Evolutionary conservation across 2,113 vertebrate genomes (phyloP).

Genomic region (Alexandromys fortis): DNA sequence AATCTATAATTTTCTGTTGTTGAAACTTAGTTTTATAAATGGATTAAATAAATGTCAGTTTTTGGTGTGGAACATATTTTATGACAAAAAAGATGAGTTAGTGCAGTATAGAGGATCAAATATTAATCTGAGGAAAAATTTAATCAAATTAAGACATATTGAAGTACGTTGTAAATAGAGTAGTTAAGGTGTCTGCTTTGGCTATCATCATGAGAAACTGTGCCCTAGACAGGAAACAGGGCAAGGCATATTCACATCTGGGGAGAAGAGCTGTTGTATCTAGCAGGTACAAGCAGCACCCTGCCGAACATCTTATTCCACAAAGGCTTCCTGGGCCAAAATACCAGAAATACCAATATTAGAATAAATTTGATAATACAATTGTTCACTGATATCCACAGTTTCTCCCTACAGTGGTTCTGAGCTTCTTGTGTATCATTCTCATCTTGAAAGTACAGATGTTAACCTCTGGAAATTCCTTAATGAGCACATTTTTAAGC

Average conservation of each 20-base stretch:
- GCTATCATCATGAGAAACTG: neutral
- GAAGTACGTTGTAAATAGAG: neutral
- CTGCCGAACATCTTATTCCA: neutral
- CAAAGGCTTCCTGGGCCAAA: neutral
- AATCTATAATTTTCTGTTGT: slow-evolving; percentile 65
- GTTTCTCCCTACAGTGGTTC: neutral
- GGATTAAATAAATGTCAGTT: slow-evolving; percentile 52
- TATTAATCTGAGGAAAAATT: slow-evolving; percentile 5
- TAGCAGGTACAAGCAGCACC: neutral
- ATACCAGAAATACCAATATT: neutral
- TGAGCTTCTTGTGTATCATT: neutral
- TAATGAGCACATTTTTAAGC: neutral
- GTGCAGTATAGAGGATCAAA: neutral
- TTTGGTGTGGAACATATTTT: slow-evolving; percentile 21
- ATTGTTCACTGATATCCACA: neutral
- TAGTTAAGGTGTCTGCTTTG: neutral
- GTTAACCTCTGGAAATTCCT: neutral
- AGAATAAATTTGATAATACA: neutral
- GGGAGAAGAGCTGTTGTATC: neutral
- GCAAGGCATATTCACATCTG: neutral
- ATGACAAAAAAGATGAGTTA: neutral
- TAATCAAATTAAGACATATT: neutral
- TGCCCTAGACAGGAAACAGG: neutral
- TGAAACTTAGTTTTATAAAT: slow-evolving; percentile 62
- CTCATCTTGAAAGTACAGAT: neutral